Evolutionary conservation across 2,888 invertebrate genomes (phyloP), one percentile per base, ranked within the genome.

Genomic region (Ochlodes sylvanus): DNA sequence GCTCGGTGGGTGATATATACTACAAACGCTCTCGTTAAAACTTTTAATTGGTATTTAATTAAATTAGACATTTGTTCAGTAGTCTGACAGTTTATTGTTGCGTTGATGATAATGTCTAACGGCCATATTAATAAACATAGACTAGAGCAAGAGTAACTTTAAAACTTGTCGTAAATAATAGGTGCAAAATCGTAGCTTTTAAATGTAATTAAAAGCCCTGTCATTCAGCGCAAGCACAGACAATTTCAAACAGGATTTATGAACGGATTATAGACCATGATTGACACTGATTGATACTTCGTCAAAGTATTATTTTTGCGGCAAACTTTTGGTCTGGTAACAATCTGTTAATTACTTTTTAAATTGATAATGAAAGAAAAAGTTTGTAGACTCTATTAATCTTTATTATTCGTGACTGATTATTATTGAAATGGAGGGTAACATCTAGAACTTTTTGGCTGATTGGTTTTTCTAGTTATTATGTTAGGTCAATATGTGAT

Each of bases 251-350:
- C 54, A 34, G 38, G 38, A 63, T 63, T 63, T n/a, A 52, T 9
- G 21, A 15, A 5, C 62, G 38, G 27, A 63, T 63, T 54, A 41
- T n/a, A 41, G n/a, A 10, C 52, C 21, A 41, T 50, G 41, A 54
- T 52, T 63, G 63, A 63, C 63, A 27, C 21, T 63, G 63, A 63
- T 63, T 63, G 63, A 63, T 61, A 61, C 32, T 60, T 61, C 47
- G 61, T 61, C 47, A 47, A 61, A 61, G 47, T 61, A 47, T 32
- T 41, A 50, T 63, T 63, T 62, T 54, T 63, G 63, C 54, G 63
- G 21, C 41, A 19, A 63, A 50, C 63, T 54, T 63, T 41, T 21
- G 54, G 21, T 41, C 52, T 38, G 14, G 32, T 42, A n/a, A 12
- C 34, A 19, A 27, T 54, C 54, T 32, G 54, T 32, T 54, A 54